A percentile compares a stretch with the other conserved stretches of the same genome.
These are phyloP conservation scores for Drosophila repletoides DNA, from an alignment of 1,140 invertebrate genomes.

Conservation along the genomic window DNA sequence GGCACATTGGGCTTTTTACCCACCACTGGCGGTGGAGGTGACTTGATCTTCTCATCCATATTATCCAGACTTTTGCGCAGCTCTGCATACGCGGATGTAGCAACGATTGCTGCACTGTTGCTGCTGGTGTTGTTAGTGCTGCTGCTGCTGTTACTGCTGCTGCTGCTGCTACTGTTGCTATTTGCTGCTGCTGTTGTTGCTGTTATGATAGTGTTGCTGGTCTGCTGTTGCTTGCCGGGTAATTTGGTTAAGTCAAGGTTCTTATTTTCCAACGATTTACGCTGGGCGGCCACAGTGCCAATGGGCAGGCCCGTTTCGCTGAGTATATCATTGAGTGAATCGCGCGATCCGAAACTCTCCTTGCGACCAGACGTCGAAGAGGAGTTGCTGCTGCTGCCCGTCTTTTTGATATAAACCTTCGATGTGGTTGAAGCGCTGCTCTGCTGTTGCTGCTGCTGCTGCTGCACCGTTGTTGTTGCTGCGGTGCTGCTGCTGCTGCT, in stretches of 20 bases:
- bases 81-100: constrained; percentile 45
- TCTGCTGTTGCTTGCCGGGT: constrained; percentile 42
- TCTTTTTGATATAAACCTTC: constrained; percentile 79
- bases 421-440: constrained; percentile 54
- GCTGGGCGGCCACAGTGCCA: constrained; percentile 83
- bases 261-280: constrained; percentile 83
- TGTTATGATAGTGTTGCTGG: constrained; percentile 13
- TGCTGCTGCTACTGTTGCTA: constrained; percentile 19
- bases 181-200: constrained; percentile 35
- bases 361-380: constrained; percentile 66
- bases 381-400: constrained; percentile 58
- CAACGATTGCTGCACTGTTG: constrained; percentile 28
- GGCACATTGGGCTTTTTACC: constrained; percentile 86
- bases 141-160: constrained; percentile 31
- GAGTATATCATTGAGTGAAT: constrained; percentile 81
- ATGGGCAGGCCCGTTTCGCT: constrained; percentile 73
- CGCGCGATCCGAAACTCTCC: constrained; percentile 80
- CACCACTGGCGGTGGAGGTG: constrained; percentile 76
- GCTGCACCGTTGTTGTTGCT: constrained; percentile 54
- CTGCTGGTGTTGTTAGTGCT: constrained; percentile 30
- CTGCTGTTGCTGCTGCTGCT: constrained; percentile 50
- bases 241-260: constrained; percentile 74
- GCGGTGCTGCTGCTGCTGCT: constrained; percentile 54
- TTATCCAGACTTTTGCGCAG: constrained; percentile 78
- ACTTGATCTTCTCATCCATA: constrained; percentile 79